Evolutionary conservation across 1,140 invertebrate species (phyloP).

Genomic region (Cyclargus thomasi): DNA sequence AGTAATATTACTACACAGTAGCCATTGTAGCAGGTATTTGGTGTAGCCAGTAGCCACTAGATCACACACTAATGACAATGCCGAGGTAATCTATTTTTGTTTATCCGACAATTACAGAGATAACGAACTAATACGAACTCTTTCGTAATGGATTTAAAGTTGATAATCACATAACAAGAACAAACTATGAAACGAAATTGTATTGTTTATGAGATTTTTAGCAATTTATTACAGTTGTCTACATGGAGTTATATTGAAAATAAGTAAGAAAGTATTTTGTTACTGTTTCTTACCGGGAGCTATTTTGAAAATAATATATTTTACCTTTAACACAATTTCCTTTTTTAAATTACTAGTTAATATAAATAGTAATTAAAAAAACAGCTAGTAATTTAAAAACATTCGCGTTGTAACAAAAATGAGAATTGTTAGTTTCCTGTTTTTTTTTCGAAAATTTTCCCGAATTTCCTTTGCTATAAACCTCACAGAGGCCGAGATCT

Average conservation of each 20-base stretch:
- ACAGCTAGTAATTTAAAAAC: too few species aligned
- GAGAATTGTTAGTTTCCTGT: too few species aligned
- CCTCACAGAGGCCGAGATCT: too few species aligned
- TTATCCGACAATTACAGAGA: not conserved
- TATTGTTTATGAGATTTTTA: not conserved
- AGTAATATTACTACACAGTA: too few species aligned
- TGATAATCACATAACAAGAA: not conserved
- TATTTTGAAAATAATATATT: too few species aligned
- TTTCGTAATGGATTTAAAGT: not conserved
- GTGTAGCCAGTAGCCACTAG: not conserved
- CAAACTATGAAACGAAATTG: not conserved
- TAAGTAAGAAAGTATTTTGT: not conserved
- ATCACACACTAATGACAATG: conserved; percentile 5
- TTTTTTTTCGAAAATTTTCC: too few species aligned
- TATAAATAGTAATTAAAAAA: too few species aligned
- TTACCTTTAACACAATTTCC: too few species aligned
- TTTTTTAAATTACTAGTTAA: too few species aligned
- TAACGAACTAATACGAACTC: not conserved
- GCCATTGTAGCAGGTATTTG: not conserved
- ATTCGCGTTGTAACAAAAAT: too few species aligned
- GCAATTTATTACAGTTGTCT: not conserved
- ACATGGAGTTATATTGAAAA: not conserved
- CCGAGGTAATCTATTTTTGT: conserved; percentile 13
- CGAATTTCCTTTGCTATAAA: too few species aligned
- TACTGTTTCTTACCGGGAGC: too few species aligned